Percentiles rank a stretch among this genome's conserved stretches.
Conservation (phyloP, 2,113 vertebrate species). For the Pelusios castaneus region DNA sequence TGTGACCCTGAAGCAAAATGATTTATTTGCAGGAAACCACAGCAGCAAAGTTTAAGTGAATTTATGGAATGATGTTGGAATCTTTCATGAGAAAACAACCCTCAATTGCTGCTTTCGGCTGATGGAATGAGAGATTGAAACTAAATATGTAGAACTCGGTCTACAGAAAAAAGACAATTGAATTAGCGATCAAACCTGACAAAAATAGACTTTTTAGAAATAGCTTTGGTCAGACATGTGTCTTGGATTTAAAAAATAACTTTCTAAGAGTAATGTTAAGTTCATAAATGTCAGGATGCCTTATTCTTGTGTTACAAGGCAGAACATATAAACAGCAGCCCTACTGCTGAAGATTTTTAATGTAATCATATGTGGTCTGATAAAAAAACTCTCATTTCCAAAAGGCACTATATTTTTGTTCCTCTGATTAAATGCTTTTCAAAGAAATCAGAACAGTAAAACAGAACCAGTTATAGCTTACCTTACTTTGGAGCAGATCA, state of each 20-base stretch:
- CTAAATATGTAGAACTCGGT: slow-evolving; percentile 12
- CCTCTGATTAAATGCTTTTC: slow-evolving; percentile 5
- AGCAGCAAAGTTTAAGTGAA: slow-evolving; percentile 36
- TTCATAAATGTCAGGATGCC: slow-evolving; percentile 1
- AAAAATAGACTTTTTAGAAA: neutral
- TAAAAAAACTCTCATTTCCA: slow-evolving; percentile 5
- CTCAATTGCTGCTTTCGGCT: neutral
- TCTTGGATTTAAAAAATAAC: slow-evolving; percentile 2
- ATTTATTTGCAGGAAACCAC: slow-evolving; percentile 57
- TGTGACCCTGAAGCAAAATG: slow-evolving; percentile 8
- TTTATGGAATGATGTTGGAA: slow-evolving; percentile 40
- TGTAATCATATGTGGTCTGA: neutral
- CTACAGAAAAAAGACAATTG: neutral
- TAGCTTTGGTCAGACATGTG: neutral
- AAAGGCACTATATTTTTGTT: neutral
- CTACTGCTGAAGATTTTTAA: neutral
- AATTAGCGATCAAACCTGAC: neutral
- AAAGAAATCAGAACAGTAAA: slow-evolving; percentile 20
- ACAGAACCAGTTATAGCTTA: slow-evolving; percentile 64
- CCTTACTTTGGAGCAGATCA: slow-evolving; percentile 56
- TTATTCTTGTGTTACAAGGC: neutral
- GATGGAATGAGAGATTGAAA: slow-evolving; percentile 10
- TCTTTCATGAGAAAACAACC: slow-evolving; percentile 9
- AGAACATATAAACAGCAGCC: neutral
- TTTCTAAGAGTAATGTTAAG: slow-evolving; percentile 3